Percentiles rank a stretch among this genome's conserved stretches.
Conservation (phyloP, 2,888 invertebrate species). For the Xylota segnis region DNA sequence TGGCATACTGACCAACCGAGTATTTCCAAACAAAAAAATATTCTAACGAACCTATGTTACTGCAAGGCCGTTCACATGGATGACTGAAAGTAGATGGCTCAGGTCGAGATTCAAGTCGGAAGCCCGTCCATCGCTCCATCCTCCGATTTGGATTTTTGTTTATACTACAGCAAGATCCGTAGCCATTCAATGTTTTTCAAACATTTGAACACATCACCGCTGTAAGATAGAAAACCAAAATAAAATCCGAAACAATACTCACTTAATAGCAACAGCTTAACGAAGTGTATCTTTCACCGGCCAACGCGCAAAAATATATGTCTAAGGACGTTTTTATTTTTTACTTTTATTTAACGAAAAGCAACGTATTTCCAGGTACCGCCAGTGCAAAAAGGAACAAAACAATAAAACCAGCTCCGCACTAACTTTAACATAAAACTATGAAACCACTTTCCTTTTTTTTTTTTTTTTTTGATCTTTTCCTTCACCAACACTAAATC, state of each 20-base stretch:
- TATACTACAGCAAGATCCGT: no score
- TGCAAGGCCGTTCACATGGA: no score
- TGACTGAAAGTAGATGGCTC: no score
- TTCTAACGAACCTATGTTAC: no score
- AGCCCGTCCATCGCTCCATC: no score
- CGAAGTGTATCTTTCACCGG: constrained; percentile 3
- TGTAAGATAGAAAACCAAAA: neutral
- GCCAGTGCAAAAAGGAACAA: constrained; percentile 1
- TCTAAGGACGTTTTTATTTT: neutral
- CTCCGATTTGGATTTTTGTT: no score
- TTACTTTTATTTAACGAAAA: constrained; percentile 12
- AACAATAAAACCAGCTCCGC: constrained; percentile 16
- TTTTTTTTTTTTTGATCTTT: constrained; percentile 6
- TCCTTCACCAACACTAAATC: constrained; percentile 77
- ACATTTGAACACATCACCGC: constrained; percentile 70
- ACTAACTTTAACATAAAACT: constrained; percentile 9
- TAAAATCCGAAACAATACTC: constrained; percentile 25
- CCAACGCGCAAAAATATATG: constrained; percentile 12
- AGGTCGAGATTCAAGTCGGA: no score
- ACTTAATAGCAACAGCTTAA: constrained; percentile 72
- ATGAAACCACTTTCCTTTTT: neutral
- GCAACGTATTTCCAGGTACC: constrained; percentile 27
- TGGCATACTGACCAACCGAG: no score
- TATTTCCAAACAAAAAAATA: no score
- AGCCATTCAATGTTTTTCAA: no score